Base-by-base conservation (phyloP, 2,888 invertebrate species). In the Pseudococcus longispinus region DNA sequence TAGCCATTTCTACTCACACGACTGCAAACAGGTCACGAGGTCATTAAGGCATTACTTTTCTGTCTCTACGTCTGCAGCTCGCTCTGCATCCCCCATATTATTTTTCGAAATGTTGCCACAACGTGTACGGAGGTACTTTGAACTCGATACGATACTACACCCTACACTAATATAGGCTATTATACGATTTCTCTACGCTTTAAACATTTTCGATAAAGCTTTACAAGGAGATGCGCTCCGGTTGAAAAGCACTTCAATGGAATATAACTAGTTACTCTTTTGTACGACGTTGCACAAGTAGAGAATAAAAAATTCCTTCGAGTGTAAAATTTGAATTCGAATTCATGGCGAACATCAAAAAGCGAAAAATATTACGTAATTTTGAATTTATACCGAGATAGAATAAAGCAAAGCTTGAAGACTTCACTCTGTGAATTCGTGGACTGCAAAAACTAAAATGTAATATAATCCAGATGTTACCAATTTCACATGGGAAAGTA, bases 1-100 rank as follows among this genome's bases (percentile, higher is more conserved):
- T 20, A 65, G 26, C 26, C 15, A 65, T 23, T 26, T 26, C 26
- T 65, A 65, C 26, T 26, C 26, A 13, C 70, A 80, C 11, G 77
- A 18, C 42, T 42, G 77, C 77, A 80, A 80, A 80, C 20, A 20
- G 42, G 77, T 80, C 77, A 80, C 77, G 77, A 80, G 77, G 77
- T 80, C 77, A 29, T 80, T 80, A 42, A 26, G 42, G 42, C 32
- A 42, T 77, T 42, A 29, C 77, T 77, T 42, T 42, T 77, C n/a
- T 23, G 20, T 60, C 15, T n/a, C 23, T 80, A 4, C 1, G 42
- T 70, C 70, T 70, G 70, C 70, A 29, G 18, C 15, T 70, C 18
- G 15, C 29, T 20, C 65, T 26, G 60, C 60, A 60, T 23, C 60
- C 23, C 60, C 9, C 9, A 37, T 37, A 51, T 51, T 51, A 65